Evolutionary conservation across 2,888 invertebrate species (phyloP).

Genomic region (Noctua janthina): DNA sequence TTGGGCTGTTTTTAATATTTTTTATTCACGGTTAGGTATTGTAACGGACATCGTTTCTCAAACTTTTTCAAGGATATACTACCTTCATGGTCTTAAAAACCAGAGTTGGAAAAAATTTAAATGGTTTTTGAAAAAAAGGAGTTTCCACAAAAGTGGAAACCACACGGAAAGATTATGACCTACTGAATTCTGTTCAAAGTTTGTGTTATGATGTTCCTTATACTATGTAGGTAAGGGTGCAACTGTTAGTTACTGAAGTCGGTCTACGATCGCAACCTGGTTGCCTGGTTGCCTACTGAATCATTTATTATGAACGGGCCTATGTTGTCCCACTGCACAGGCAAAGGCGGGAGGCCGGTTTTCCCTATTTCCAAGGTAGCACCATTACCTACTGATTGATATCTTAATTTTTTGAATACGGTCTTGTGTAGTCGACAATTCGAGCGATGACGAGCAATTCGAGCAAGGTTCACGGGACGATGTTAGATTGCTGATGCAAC

Average conservation of each 20-base stretch:
- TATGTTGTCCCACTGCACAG: neutral
- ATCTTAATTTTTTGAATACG: neutral
- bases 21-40: neutral
- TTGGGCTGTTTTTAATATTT: neutral
- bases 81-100: neutral
- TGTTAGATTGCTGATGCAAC: slow-evolving; percentile 30
- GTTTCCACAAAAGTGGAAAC: neutral
- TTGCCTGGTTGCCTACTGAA: neutral
- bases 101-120: neutral
- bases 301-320: neutral
- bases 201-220: neutral
- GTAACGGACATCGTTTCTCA: neutral
- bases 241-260: neutral
- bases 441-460: slow-evolving; percentile 41
- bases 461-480: slow-evolving; percentile 24
- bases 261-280: neutral
- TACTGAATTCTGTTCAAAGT: neutral
- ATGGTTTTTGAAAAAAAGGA: too few relatives aligned
- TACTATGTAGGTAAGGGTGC: neutral
- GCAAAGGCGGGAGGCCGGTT: neutral
- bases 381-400: neutral
- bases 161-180: neutral
- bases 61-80: neutral
- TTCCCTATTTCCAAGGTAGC: neutral
- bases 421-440: slow-evolving; percentile 38